Percentiles rank a stretch among this genome's conserved stretches.
phyloP scores from a whole-genome alignment of 2,888 invertebrate species.

The Mimumesa dahlbomi region DNA sequence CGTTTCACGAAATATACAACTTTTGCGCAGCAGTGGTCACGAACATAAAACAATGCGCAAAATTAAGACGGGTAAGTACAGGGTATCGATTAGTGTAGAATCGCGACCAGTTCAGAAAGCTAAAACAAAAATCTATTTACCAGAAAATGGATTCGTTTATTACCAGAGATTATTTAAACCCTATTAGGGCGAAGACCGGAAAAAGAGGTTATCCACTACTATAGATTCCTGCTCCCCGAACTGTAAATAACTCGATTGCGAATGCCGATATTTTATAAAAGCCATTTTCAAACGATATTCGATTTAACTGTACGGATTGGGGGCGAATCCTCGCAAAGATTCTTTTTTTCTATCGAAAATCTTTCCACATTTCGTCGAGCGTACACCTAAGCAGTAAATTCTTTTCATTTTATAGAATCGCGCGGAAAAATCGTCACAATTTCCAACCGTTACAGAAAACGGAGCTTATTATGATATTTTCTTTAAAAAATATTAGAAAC shows the following conservation, averaged over 20 bases:
- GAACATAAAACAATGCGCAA: too few relatives aligned
- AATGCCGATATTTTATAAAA: slow-evolving; percentile 36
- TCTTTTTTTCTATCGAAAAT: not conserved
- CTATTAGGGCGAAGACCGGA: slow-evolving; percentile 30
- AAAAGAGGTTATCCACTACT: slow-evolving; percentile 45
- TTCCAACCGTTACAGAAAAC: too few relatives aligned
- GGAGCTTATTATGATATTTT: too few relatives aligned
- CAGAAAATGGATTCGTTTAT: slow-evolving; percentile 43
- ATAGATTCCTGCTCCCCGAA: slow-evolving; percentile 40
- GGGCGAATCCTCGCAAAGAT: not conserved
- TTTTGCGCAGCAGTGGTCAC: too few relatives aligned
- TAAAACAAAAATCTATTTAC: slow-evolving; percentile 44
- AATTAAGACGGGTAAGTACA: too few relatives aligned
- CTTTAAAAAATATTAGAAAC: too few relatives aligned
- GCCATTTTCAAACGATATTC: slow-evolving; percentile 35
- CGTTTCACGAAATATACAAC: too few relatives aligned
- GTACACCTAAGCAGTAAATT: too few relatives aligned
- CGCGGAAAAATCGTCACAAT: too few relatives aligned
- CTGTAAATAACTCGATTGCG: slow-evolving; percentile 51
- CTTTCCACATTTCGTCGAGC: not conserved
- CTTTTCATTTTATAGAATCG: too few relatives aligned
- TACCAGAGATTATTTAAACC: slow-evolving; percentile 47
- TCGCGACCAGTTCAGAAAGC: too few relatives aligned
- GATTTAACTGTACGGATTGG: slow-evolving; percentile 14
- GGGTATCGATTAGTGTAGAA: too few relatives aligned